phyloP scores from a whole-genome alignment of 1,140 invertebrate species.

The Lineus longissimus region DNA sequence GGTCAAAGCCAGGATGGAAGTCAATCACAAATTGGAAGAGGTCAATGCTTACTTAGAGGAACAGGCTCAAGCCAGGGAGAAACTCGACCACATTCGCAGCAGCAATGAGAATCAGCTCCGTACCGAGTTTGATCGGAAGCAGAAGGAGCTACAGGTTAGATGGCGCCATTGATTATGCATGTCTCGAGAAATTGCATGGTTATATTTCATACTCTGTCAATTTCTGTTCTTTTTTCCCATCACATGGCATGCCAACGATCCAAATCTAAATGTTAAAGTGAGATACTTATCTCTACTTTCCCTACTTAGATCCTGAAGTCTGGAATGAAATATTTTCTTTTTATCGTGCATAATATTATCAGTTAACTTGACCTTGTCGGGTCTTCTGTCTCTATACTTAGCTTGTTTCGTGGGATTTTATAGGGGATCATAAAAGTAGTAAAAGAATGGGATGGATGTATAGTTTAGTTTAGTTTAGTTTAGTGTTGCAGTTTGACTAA shows the following conservation, averaged over 20 bases:
- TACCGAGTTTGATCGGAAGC: constrained; percentile 18
- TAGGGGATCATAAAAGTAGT: too few species aligned
- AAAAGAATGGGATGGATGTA: too few species aligned
- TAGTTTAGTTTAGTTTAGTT: too few species aligned
- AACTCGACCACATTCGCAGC: constrained; percentile 35
- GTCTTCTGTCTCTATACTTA: too few species aligned
- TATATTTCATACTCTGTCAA: constrained; percentile 5
- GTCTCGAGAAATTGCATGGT: not conserved
- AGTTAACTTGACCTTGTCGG: too few species aligned
- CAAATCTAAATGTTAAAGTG: too few species aligned
- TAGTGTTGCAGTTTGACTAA: too few species aligned
- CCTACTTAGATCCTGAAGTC: too few species aligned
- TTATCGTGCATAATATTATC: too few species aligned
- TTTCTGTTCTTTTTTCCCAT: not conserved
- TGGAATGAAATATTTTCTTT: too few species aligned
- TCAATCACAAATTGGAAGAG: constrained; percentile 46
- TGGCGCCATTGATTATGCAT: constrained; percentile 17
- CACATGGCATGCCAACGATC: not conserved
- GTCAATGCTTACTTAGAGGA: constrained; percentile 46
- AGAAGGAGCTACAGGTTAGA: constrained; percentile 32
- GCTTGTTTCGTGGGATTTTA: too few species aligned
- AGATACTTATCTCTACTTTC: too few species aligned
- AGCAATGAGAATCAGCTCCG: constrained; percentile 32
- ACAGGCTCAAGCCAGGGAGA: constrained; percentile 40
- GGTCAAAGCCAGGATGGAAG: constrained; percentile 37